Conservation (phyloP, 2,888 invertebrate genomes). For the Idaea dimidiata region DNA sequence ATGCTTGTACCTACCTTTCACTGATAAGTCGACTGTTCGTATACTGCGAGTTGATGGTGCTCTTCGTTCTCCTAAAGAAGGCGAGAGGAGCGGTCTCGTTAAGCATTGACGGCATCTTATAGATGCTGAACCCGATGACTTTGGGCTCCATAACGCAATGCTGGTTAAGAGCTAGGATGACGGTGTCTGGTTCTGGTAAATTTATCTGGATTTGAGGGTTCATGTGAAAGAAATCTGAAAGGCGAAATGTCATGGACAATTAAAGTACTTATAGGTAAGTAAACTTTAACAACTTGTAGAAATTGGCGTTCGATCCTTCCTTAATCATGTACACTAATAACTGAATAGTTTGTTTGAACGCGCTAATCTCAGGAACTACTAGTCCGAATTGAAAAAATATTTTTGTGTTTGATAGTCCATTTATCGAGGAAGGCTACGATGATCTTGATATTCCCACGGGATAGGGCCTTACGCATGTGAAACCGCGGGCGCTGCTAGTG, state of each 20-base stretch:
- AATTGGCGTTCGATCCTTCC: too few species aligned
- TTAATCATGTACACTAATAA: too few species aligned
- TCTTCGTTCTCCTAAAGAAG: slow-evolving; percentile 93
- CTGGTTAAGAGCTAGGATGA: slow-evolving; percentile 92
- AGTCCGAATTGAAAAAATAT: too few species aligned
- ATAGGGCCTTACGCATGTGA: too few species aligned
- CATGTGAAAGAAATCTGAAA: slow-evolving; percentile 92
- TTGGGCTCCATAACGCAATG: slow-evolving; percentile 96
- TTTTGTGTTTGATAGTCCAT: too few species aligned
- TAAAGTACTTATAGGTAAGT: not conserved
- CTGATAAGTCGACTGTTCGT: slow-evolving; percentile 94
- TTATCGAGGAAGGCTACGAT: too few species aligned
- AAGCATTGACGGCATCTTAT: slow-evolving; percentile 84
- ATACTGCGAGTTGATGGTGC: slow-evolving; percentile 93
- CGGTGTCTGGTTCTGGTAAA: slow-evolving; percentile 83
- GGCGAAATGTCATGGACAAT: not conserved
- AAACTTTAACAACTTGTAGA: not conserved
- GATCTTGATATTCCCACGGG: too few species aligned
- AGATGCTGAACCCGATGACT: slow-evolving; percentile 95
- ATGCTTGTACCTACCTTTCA: slow-evolving; percentile 52
- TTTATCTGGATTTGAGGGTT: slow-evolving; percentile 93
- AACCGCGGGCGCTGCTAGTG: too few species aligned
- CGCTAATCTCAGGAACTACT: too few species aligned
- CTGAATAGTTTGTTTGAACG: too few species aligned
- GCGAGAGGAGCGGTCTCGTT: slow-evolving; percentile 88